Evolutionary conservation across 2,113 vertebrate genomes (phyloP).

Genomic region (Hippocampus zosterae): DNA sequence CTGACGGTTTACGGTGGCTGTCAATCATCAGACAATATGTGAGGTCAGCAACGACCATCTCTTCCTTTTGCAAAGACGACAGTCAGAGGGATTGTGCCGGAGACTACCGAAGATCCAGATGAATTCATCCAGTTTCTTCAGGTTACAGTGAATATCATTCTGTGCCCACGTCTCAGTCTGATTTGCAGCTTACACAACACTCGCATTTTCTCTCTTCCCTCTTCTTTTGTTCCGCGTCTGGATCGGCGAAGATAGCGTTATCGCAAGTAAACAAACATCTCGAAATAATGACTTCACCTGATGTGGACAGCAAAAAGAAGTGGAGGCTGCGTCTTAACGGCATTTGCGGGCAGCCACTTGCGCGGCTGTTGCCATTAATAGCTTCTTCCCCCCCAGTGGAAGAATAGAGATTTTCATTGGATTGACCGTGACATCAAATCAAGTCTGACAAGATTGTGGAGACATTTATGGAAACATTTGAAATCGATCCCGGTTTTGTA

Average conservation of each 20-base stretch:
- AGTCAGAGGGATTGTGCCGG: not conserved
- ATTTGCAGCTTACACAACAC: not conserved
- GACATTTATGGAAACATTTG: conserved; percentile 67
- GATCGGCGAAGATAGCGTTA: conserved; percentile 17
- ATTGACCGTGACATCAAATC: conserved; percentile 59
- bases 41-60: not conserved
- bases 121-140: not conserved
- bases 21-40: no score
- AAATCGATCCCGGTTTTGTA: conserved; percentile 61
- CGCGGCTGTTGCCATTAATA: conserved; percentile 57
- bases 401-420: conserved; percentile 56
- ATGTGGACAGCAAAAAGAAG: conserved; percentile 16
- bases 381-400: conserved; percentile 39
- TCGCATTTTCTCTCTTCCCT: not conserved
- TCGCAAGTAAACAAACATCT: conserved; percentile 12
- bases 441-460: conserved; percentile 59
- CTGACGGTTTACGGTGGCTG: no score
- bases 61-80: not conserved
- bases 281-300: conserved; percentile 22
- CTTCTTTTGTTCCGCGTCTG: not conserved
- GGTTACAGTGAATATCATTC: not conserved
- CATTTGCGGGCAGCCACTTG: conserved; percentile 28
- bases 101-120: not conserved
- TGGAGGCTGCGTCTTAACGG: conserved; percentile 21
- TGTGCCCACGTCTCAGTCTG: not conserved